Evolutionary conservation across 2,888 invertebrate species (phyloP).

Genomic region (Dynastes tityus): DNA sequence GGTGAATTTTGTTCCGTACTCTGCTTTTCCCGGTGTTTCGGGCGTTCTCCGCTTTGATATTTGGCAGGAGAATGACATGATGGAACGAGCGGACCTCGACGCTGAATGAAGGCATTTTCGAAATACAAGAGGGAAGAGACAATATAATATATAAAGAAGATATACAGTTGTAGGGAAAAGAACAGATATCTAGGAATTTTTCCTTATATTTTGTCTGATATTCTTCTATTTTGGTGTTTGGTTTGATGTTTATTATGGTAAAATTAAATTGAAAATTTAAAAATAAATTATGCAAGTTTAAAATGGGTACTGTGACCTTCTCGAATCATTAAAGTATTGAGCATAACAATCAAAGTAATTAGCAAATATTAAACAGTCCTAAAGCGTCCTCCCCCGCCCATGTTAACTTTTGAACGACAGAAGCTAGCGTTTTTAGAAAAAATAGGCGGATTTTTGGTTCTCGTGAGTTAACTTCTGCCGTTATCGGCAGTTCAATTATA

Average conservation of each 20-base stretch:
- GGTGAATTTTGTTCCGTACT: conserved; percentile 44
- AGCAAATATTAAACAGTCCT: too few relatives aligned
- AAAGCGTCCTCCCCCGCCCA: too few relatives aligned
- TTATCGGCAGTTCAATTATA: too few relatives aligned
- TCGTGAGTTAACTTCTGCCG: too few relatives aligned
- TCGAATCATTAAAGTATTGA: too few relatives aligned
- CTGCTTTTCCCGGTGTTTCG: conserved; percentile 36
- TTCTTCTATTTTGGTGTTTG: not conserved
- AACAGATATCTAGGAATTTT: not conserved
- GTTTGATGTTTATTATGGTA: not conserved
- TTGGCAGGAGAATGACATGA: not conserved
- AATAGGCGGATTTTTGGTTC: too few relatives aligned
- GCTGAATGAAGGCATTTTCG: not conserved
- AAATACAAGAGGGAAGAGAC: not conserved
- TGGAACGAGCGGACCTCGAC: not conserved
- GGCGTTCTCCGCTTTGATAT: not conserved
- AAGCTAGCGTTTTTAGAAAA: too few relatives aligned
- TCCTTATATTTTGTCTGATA: not conserved
- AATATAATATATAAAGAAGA: not conserved
- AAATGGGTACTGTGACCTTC: not conserved
- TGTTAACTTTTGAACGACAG: too few relatives aligned
- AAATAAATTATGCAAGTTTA: not conserved
- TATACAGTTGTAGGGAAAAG: not conserved
- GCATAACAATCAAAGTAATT: too few relatives aligned
- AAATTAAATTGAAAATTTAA: too few relatives aligned